Conservation (phyloP, 2,797 vertebrate genomes). For the Sebastes trivittatus region DNA sequence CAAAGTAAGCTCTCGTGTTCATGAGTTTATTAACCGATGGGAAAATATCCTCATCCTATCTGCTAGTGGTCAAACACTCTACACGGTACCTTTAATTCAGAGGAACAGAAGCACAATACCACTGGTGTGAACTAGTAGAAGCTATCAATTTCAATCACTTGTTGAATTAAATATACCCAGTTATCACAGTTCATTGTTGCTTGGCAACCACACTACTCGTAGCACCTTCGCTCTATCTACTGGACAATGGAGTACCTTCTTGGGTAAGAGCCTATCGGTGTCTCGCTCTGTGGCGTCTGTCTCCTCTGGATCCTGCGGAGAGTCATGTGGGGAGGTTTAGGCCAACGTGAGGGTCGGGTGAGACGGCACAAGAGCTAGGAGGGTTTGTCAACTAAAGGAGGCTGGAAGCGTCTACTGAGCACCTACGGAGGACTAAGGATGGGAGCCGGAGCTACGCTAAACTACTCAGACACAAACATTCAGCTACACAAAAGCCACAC, state of each 20-base stretch:
- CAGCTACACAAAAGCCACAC: neutral
- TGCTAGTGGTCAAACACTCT: too few relatives aligned
- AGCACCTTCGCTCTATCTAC: slow-evolving; percentile 2
- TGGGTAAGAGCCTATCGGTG: slow-evolving; percentile 45
- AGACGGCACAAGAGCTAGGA: neutral
- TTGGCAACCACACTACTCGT: neutral
- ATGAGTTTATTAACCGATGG: too few relatives aligned
- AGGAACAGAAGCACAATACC: neutral
- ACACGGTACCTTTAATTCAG: too few relatives aligned
- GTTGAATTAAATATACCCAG: neutral
- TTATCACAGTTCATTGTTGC: neutral
- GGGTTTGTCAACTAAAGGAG: neutral
- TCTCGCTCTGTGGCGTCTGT: slow-evolving; percentile 55
- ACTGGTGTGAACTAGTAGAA: neutral
- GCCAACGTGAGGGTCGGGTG: neutral
- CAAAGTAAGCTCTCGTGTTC: too few relatives aligned
- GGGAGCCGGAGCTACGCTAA: neutral
- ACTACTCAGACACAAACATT: neutral
- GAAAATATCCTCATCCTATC: too few relatives aligned
- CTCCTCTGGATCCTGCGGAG: slow-evolving; percentile 64
- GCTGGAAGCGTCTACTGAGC: slow-evolving; percentile 9
- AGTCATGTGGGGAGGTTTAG: slow-evolving; percentile 33
- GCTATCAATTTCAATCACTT: neutral
- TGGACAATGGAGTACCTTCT: slow-evolving; percentile 53
- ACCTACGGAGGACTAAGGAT: slow-evolving; percentile 36